phyloP scores from a whole-genome alignment of 2,113 vertebrate genomes.

The Zeus faber region DNA sequence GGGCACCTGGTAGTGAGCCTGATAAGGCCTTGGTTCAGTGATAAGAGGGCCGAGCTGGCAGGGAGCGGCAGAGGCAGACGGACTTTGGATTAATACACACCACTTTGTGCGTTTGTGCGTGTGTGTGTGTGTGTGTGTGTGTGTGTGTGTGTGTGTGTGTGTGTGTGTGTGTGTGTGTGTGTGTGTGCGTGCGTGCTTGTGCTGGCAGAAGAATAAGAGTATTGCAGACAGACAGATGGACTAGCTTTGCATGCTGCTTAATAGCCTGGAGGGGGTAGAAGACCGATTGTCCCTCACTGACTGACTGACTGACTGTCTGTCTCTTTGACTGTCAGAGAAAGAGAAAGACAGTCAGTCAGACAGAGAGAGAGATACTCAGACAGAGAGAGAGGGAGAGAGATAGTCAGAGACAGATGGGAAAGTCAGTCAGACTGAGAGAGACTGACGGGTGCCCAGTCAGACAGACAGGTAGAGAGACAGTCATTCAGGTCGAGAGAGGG shows the following conservation, averaged over 20 bases:
- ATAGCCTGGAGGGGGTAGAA: background rate
- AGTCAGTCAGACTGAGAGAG: background rate
- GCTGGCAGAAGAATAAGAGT: constrained; percentile 1
- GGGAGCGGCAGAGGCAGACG: background rate
- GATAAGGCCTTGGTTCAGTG: background rate
- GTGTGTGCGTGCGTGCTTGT: background rate
- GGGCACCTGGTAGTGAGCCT: background rate
- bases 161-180: background rate
- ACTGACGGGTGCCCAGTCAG: no score
- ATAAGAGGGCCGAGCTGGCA: background rate
- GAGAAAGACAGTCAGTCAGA: background rate
- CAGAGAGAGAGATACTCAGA: background rate
- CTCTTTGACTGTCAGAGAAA: background rate
- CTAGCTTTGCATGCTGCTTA: background rate
- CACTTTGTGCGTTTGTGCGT: background rate
- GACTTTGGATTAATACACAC: background rate
- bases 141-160: no score
- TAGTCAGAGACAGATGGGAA: background rate
- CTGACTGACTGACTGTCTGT: background rate
- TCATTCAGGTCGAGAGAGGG: no score
- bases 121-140: no score
- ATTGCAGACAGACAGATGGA: background rate
- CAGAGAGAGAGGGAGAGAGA: background rate
- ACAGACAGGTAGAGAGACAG: background rate
- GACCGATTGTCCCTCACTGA: background rate